Evolutionary conservation across 2,797 vertebrate species (phyloP), one percentile per base, ranked within the genome.

Genomic region (Chelon auratus): DNA sequence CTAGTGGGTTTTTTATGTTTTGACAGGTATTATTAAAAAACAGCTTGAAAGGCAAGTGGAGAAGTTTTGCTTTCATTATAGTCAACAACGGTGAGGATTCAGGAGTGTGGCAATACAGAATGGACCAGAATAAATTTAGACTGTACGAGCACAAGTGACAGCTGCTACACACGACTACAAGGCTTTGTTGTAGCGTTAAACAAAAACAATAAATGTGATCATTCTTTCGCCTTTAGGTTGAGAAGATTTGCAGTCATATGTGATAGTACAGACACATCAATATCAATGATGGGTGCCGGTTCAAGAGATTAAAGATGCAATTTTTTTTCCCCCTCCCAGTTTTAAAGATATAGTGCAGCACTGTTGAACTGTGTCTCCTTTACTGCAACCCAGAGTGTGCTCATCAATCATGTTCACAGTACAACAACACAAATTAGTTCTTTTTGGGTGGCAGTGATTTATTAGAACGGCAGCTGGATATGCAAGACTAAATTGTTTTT

Each of bases 381-480:
- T 68, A 85, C 85, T 80, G 86, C 82, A 83, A 89, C 69, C 78
- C 60, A 51, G 78, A 86, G 83, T 66, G 39, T 22, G 75, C 86
- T 93, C 88, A 94, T 93, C 90, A 90, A 91, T 93, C 93, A 93
- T 77, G 82, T 82, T 89, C 82, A 82, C 84, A 85, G 85, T 86
- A 86, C 89, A 91, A 92, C 91, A 88, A 90, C 89, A 91, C 89
- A 92, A 92, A 93, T 93, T 81, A 92, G 87, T 88, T 89, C 48
- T 89, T 91, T 90, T 89, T 90, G 84, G 86, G 89, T 91, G 88
- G 84, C 86, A 89, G 89, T 91, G 89, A 93, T 94, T 93, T 92
- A 92, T 94, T 90, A 89, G 86, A 86, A 81, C 73, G 62, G 84
- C 84, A 89, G 89, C 89, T 91, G 84, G 85, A 92, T 88, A 87